Base-by-base conservation (phyloP, 2,888 invertebrate genomes). In the Drosophila diplacantha region DNA sequence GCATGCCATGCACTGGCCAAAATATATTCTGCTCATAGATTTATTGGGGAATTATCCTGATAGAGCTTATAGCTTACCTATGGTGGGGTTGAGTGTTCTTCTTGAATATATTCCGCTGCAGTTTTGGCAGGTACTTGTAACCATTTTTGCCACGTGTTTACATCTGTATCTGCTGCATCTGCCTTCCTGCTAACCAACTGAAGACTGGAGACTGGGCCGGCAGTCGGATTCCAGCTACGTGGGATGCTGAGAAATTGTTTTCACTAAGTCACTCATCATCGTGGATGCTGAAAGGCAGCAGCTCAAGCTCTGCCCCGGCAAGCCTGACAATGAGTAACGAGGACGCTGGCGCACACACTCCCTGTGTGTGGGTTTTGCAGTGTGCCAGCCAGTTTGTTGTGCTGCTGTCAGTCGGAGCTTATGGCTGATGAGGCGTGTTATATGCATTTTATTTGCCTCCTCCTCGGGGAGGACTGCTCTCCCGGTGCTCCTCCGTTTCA, bases 351-450 rank as follows among this genome's bases (percentile, higher is more conserved):
- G n/a, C n/a, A n/a, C n/a, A n/a, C n/a, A n/a, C n/a, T n/a, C n/a
- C n/a, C n/a, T n/a, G n/a, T n/a, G n/a, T 39, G 20, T 39, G 39
- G 8, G 22, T 22, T n/a, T n/a, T 49, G 54, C 20, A 31, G 47
- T 78, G 46, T 78, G 70, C 65, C 73, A 73, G 63, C 61, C 70
- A 72, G 75, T 81, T 73, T 68, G 78, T 75, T 81, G 64, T 63
- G 70, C 65, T 72, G 69, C 75, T 75, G 76, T 75, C 77, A 81
- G 67, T 78, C 60, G 65, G 47, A 67, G 81, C 77, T 78, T 72
- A 78, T 74, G 59, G 79, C 73, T 81, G 81, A 78, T 78, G 78
- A 78, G 78, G 81, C 78, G 76, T 78, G 77, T 79, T 78, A 78
- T 74, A 76, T 73, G 81, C 81, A 78, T 78, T 78, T 78, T 78